These are phyloP conservation scores for Hemichromis elongatus DNA, from an alignment of 2,113 vertebrate species.

Conservation along the genomic window DNA sequence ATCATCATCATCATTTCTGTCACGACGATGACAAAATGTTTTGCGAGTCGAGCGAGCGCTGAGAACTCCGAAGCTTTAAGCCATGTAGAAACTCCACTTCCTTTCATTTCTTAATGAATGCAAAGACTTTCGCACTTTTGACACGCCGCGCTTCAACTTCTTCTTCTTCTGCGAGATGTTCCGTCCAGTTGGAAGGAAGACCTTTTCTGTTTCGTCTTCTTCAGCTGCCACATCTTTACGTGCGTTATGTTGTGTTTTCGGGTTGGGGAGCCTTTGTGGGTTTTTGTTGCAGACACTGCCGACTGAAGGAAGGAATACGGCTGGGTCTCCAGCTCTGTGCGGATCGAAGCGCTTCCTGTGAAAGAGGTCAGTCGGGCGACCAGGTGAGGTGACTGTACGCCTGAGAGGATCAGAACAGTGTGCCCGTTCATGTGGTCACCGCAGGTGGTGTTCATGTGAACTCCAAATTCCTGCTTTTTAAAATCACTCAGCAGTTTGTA, in stretches of 20 bases:
- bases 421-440: not conserved
- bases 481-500: not conserved
- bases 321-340: not conserved
- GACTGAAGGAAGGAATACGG: not conserved
- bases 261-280: not conserved
- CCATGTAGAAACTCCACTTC: slow-evolving; percentile 59
- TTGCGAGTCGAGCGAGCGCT: slow-evolving; percentile 17
- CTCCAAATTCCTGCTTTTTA: not conserved
- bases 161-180: slow-evolving; percentile 7
- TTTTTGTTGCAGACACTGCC: slow-evolving; percentile 10
- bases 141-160: slow-evolving; percentile 45
- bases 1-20: slow-evolving; percentile 65
- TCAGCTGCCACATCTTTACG: not conserved
- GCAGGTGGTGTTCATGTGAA: not conserved
- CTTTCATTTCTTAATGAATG: slow-evolving; percentile 53
- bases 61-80: slow-evolving; percentile 69
- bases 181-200: not conserved
- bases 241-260: not conserved
- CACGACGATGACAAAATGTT: not conserved
- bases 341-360: not conserved
- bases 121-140: slow-evolving; percentile 49
- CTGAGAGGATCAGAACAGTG: not conserved
- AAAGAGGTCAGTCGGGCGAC: not conserved
- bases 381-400: not conserved
- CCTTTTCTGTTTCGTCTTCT: not conserved